Base-by-base conservation (phyloP, 2,888 invertebrate species). In the Sinodicranocentrus sp. region DNA sequence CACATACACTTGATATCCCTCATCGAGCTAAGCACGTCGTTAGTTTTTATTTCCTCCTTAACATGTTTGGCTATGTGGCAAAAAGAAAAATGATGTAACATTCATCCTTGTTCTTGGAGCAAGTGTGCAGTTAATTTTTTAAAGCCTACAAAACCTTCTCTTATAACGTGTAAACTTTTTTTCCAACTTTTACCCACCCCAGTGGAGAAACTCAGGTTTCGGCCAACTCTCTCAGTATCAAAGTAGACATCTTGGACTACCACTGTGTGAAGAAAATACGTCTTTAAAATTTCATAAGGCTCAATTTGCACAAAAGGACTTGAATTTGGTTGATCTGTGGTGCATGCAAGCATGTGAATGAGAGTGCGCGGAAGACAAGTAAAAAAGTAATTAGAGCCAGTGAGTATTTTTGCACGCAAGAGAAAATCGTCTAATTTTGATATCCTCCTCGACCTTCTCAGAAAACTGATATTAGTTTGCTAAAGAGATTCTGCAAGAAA, bases 41-140 rank as follows among this genome's bases (percentile, higher is more conserved):
- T 78, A 78, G 70, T 78, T 76, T 65, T 73, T 65, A 65, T 43
- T 25, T 17, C 10, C 59, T 68, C 25, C 19, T 76, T 52, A 57
- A 44, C 57, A 54, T 78, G 44, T 71, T 26, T 70, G 17, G 52
- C 39, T 19, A 33, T 61, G 70, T 71, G 48, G 44, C 33, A 63
- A 78, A 78, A 63, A 61, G 61, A 71, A 71, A 71, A 70, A 59
- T 78, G 48, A 70, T 59, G 26, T 39, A 26, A 33, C 48, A 48
- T 59, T 26, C 39, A 59, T 68, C 33, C 28, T n/a, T 17, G 61
- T 61, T 70, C 65, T 67, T 57, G 54, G 67, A 28, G 59, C 67
- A 65, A 80, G 72, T 72, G 65, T 72, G 67, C 57, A 80, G 44
- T 72, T 80, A 72, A 67, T 80, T 73, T 80, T 80, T 65, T 28